Evolutionary conservation across 2,888 invertebrate genomes (phyloP), one percentile per base, ranked within the genome.

Genomic region (Penaeus monodon): DNA sequence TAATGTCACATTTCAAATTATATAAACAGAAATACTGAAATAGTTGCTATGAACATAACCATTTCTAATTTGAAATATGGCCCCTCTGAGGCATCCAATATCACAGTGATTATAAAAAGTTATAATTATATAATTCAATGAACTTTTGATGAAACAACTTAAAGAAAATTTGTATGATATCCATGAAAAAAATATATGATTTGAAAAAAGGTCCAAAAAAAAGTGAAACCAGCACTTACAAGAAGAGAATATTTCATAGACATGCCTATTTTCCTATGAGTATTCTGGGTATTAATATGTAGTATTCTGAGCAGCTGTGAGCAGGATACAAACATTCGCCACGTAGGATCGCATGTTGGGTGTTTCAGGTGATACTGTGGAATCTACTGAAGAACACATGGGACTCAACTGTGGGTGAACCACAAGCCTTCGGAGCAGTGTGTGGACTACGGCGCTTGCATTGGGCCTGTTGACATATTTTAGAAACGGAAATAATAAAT

Each of bases 271-370:
- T 27, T 83, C 12, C 24, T 76, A 74, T 33, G 33, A 63, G 12
- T 27, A n/a, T 3, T 57, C 14, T 29, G n/a, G n/a, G n/a, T n/a
- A n/a, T n/a, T n/a, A n/a, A n/a, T n/a, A n/a, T n/a, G n/a, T n/a
- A n/a, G n/a, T n/a, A n/a, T n/a, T 86, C 86, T n/a, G 88, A 65
- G 74, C 91, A 91, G 84, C 86, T 84, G 6, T 83, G 82, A n/a
- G 90, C 88, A 22, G 90, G 85, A 27, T 89, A 85, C 63, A 86
- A 80, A 64, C 88, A 86, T 57, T 88, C 88, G 74, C 86, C n/a
- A 86, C 14, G 88, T 83, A 22, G 81, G 84, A 10, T 81, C 88
- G 77, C 88, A 86, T 22, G 70, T 78, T 0, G 86, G 86, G 27
- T 84, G 86, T 33, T 57, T 88, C 83, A n/a, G 81, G 83, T 84